phyloP scores from a whole-genome alignment of 2,888 invertebrate genomes.

The Melipona bicolor region DNA sequence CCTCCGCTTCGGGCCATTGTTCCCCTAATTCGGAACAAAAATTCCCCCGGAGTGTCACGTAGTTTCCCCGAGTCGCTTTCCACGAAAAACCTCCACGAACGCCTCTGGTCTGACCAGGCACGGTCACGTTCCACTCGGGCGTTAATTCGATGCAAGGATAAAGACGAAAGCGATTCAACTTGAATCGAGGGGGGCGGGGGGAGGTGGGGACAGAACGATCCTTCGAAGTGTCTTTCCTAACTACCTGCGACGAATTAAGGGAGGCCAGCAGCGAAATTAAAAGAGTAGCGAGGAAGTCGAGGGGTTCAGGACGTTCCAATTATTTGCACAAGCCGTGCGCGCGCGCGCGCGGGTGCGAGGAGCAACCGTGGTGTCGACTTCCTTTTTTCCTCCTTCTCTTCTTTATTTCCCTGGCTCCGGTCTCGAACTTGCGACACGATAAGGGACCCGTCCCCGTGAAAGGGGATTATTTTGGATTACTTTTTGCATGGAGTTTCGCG shows the following conservation, averaged over 20 bases:
- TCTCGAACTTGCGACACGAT: slow-evolving; percentile 56
- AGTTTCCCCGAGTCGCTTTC: neutral
- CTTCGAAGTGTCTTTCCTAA: slow-evolving; percentile 67
- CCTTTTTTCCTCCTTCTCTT: slow-evolving; percentile 20
- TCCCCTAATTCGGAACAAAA: neutral
- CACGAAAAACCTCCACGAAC: slow-evolving; percentile 26
- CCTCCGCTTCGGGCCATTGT: too few relatives aligned
- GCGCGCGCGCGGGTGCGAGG: slow-evolving; percentile 24
- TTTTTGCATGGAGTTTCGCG: slow-evolving; percentile 66
- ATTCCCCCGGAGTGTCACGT: neutral
- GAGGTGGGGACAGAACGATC: slow-evolving; percentile 27
- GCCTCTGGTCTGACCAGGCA: slow-evolving; percentile 36
- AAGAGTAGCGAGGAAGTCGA: slow-evolving; percentile 71
- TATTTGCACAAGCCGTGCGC: slow-evolving; percentile 71
- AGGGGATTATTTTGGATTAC: slow-evolving; percentile 75
- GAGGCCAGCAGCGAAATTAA: slow-evolving; percentile 74
- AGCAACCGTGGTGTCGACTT: slow-evolving; percentile 59
- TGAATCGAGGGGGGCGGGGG: neutral
- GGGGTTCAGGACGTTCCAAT: slow-evolving; percentile 75
- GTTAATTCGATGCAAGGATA: slow-evolving; percentile 68
- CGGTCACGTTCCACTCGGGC: slow-evolving; percentile 51
- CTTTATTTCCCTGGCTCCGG: slow-evolving; percentile 48
- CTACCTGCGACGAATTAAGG: slow-evolving; percentile 76
- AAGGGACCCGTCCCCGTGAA: slow-evolving; percentile 53
- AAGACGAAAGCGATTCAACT: slow-evolving; percentile 24